Percentiles rank a stretch among this genome's conserved stretches.
Conservation (phyloP, 2,113 vertebrate species). For the Phylloscopus trochiloides region DNA sequence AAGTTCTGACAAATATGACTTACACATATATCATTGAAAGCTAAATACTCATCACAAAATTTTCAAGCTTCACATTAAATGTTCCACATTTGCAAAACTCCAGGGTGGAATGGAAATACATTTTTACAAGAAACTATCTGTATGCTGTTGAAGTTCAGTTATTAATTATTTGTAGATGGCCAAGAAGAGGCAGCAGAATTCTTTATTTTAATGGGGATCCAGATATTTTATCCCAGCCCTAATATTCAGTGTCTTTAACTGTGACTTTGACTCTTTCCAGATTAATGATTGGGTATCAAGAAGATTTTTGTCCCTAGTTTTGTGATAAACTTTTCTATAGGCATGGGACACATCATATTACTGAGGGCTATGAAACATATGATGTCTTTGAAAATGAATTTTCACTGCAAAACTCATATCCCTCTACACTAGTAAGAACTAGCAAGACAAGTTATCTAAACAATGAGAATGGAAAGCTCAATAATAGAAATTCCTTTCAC, state of each 20-base stretch:
- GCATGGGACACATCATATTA: background rate
- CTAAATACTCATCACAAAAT: background rate
- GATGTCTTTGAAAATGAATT: background rate
- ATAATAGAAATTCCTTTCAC: background rate
- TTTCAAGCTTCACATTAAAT: background rate
- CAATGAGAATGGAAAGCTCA: background rate
- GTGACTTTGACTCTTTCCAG: background rate
- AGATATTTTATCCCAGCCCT: background rate
- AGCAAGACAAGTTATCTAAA: background rate
- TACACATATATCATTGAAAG: background rate
- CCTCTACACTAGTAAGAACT: background rate
- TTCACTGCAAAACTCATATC: background rate
- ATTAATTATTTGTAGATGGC: background rate
- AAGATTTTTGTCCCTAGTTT: background rate
- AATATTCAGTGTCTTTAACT: background rate
- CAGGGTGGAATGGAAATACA: background rate
- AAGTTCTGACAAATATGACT: background rate
- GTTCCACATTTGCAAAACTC: background rate
- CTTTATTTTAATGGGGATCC: background rate
- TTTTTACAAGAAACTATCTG: background rate
- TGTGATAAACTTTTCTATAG: background rate
- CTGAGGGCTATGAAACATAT: background rate
- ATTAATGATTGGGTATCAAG: background rate
- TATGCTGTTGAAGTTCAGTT: background rate
- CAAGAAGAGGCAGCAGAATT: background rate